Evolutionary conservation across 2,797 vertebrate species (phyloP).

Genomic region (Sebastes steindachneri): DNA sequence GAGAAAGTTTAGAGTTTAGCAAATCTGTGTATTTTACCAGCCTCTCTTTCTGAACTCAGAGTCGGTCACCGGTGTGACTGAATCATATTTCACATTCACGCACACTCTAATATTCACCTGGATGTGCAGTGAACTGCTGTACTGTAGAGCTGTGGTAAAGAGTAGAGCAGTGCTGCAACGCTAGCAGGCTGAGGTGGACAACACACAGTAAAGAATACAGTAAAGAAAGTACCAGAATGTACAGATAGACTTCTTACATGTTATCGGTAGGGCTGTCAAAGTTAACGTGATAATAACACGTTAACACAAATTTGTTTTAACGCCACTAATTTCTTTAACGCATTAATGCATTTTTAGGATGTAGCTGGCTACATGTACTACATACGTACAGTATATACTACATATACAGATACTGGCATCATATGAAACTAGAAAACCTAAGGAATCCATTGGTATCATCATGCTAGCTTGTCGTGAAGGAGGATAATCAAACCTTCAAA

Average conservation of each 20-base stretch:
- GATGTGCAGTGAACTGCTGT: background rate
- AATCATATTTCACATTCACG: background rate
- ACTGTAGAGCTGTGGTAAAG: background rate
- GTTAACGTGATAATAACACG: accelerated
- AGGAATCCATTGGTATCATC: no score
- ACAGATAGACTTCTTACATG: background rate
- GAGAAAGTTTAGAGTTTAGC: background rate
- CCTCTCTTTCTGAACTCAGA: background rate
- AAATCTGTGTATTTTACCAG: background rate
- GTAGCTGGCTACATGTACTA: no score
- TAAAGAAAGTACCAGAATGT: background rate
- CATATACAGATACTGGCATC: no score
- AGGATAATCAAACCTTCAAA: no score
- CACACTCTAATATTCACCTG: background rate
- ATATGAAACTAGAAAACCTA: no score
- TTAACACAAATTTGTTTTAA: no score
- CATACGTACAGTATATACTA: no score
- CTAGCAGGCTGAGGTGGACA: background rate
- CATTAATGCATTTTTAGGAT: no score
- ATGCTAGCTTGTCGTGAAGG: no score
- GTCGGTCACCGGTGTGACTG: background rate
- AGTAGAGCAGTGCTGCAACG: background rate
- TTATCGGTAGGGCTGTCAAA: background rate
- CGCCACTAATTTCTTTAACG: no score
- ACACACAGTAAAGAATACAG: background rate